Evolutionary conservation across 2,113 vertebrate genomes (phyloP).

Genomic region (Stegostoma tigrinum): DNA sequence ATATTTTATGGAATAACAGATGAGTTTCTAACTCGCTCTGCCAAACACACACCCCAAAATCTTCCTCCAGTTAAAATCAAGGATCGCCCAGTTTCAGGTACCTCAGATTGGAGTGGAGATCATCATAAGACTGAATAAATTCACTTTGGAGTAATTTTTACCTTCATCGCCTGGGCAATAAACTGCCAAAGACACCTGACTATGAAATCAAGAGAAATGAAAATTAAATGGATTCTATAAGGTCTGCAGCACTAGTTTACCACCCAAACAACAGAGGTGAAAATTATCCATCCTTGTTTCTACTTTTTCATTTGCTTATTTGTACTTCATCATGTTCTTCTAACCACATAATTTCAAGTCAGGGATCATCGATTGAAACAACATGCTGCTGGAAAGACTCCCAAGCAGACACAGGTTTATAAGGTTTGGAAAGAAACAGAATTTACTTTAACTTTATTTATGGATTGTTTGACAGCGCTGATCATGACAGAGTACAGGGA

Average conservation of each 20-base stretch:
- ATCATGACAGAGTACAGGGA: slow-evolving; percentile 17
- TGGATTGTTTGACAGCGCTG: slow-evolving; percentile 5
- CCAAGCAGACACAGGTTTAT: slow-evolving; percentile 25
- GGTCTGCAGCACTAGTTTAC: neutral
- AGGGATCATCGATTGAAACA: slow-evolving; percentile 28
- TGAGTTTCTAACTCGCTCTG: neutral
- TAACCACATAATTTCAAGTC: slow-evolving; percentile 30
- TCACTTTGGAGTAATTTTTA: neutral
- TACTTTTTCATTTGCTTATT: slow-evolving; percentile 23
- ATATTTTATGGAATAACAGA: neutral
- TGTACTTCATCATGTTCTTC: slow-evolving; percentile 30
- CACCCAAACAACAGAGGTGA: slow-evolving; percentile 6
- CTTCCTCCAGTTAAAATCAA: neutral
- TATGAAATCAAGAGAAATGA: neutral
- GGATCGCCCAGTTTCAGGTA: neutral
- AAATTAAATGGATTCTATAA: neutral
- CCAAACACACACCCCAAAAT: neutral
- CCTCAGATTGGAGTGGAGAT: neutral
- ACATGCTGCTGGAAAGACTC: slow-evolving; percentile 11
- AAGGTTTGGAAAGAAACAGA: slow-evolving; percentile 13
- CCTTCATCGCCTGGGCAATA: neutral
- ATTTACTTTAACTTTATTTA: neutral
- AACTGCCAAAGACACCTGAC: neutral
- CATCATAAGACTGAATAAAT: neutral
- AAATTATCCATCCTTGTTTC: neutral